Evolutionary conservation across 2,113 vertebrate genomes (phyloP).

Genomic region (Pseudorhombus dupliciocellatus): DNA sequence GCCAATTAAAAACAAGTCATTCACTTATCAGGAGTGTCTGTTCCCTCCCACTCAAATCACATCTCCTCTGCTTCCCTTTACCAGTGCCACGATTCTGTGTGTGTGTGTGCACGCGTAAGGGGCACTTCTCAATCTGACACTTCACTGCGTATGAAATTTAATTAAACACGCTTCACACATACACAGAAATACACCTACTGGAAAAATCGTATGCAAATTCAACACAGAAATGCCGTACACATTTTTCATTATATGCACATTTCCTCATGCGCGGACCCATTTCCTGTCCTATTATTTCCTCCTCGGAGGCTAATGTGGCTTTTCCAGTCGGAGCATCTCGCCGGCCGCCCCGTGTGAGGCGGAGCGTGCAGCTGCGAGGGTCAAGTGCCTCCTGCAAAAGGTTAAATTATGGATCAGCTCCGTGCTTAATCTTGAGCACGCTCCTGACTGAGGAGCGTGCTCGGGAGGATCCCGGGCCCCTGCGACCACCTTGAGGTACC

Average conservation of each 20-base stretch:
- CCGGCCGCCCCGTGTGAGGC: not conserved
- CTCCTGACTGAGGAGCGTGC: not conserved
- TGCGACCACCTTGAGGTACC: constrained; percentile 11
- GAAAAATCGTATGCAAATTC: constrained; percentile 5
- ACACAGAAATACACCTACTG: constrained; percentile 21
- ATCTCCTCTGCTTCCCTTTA: constrained; percentile 55
- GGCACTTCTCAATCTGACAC: constrained; percentile 58
- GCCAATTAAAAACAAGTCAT: constrained; percentile 73
- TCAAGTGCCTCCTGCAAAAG: constrained; percentile 6
- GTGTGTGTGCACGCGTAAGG: not conserved
- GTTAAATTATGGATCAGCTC: constrained; percentile 4
- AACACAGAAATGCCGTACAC: not conserved
- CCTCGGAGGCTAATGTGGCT: not conserved
- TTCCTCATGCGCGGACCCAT: not conserved
- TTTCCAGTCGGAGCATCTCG: constrained; percentile 1
- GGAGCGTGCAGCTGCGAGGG: not conserved
- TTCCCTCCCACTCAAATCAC: constrained; percentile 70
- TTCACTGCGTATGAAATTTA: constrained; percentile 68
- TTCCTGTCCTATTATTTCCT: not conserved
- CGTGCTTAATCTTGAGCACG: constrained; percentile 3
- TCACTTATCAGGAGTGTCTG: constrained; percentile 66
- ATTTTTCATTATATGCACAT: constrained; percentile 11
- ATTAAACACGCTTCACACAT: constrained; percentile 58
- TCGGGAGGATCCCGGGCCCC: not conserved
- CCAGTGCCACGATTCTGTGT: not conserved